phyloP scores from a whole-genome alignment of 1,140 invertebrate species.

The Eurosta solidaginis region DNA sequence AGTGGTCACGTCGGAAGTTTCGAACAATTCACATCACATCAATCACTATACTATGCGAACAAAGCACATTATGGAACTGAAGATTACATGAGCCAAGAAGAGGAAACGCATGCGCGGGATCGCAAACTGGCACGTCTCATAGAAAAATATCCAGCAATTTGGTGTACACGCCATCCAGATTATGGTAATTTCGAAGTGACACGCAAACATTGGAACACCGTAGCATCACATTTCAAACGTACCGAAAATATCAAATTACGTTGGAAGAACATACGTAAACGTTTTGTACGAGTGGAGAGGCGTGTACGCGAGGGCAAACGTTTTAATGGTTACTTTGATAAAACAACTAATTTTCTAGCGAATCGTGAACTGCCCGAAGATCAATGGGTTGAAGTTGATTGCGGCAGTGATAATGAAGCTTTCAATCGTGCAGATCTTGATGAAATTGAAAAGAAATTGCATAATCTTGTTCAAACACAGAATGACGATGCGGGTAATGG shows the following conservation, averaged over 20 bases:
- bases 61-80: conserved; percentile 39
- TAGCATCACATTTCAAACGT: conserved; percentile 49
- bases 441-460: conserved; percentile 47
- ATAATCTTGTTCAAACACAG: neutral
- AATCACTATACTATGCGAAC: conserved; percentile 33
- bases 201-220: conserved; percentile 52
- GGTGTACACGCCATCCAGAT: conserved; percentile 53
- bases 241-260: conserved; percentile 52
- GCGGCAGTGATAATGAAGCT: conserved; percentile 51
- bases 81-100: conserved; percentile 50
- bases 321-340: conserved; percentile 56
- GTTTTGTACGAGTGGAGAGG: conserved; percentile 51
- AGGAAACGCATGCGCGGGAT: conserved; percentile 53
- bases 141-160: conserved; percentile 52
- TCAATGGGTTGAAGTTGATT: conserved; percentile 48
- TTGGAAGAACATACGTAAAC: conserved; percentile 54
- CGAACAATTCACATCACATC: conserved; percentile 36
- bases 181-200: conserved; percentile 54
- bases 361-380: conserved; percentile 46
- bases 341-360: conserved; percentile 53
- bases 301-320: conserved; percentile 49
- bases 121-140: conserved; percentile 49
- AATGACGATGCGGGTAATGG: neutral
- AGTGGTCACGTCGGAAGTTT: conserved; percentile 34
- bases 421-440: conserved; percentile 49